Conservation (phyloP, 1,140 invertebrate genomes). For the Camponotus floridanus region DNA sequence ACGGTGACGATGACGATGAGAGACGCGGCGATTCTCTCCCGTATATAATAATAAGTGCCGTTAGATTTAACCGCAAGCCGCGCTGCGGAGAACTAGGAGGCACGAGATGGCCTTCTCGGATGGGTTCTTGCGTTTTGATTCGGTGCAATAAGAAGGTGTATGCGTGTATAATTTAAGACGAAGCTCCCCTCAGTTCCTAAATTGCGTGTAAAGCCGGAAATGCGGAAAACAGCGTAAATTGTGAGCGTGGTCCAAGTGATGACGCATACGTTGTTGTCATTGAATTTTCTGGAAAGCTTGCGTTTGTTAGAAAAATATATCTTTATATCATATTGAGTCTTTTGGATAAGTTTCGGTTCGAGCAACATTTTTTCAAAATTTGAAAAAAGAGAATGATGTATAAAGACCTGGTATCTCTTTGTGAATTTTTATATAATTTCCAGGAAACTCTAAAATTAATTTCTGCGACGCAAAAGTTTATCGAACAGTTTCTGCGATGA, state of each 20-base stretch:
- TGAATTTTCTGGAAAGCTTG: conserved; percentile 18
- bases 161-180: conserved; percentile 73
- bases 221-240: conserved; percentile 67
- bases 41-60: conserved; percentile 70
- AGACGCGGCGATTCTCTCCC: conserved; percentile 59
- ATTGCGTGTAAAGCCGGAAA: conserved; percentile 69
- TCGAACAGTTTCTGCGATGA: conserved; percentile 18
- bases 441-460: conserved; percentile 21
- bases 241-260: conserved; percentile 38
- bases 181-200: conserved; percentile 79
- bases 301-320: neutral
- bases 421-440: neutral
- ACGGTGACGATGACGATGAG: conserved; percentile 14
- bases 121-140: conserved; percentile 71
- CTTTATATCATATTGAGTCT: neutral
- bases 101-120: conserved; percentile 53
- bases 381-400: neutral
- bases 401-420: neutral
- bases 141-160: conserved; percentile 79
- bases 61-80: conserved; percentile 69
- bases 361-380: neutral
- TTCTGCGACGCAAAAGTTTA: neutral
- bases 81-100: conserved; percentile 46
- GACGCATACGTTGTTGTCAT: neutral
- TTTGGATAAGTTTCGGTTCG: neutral